Percentiles rank a stretch among this genome's conserved stretches.
Evolutionary conservation across 2,888 invertebrate genomes (phyloP).

Genomic region (Drosophila paracracens): DNA sequence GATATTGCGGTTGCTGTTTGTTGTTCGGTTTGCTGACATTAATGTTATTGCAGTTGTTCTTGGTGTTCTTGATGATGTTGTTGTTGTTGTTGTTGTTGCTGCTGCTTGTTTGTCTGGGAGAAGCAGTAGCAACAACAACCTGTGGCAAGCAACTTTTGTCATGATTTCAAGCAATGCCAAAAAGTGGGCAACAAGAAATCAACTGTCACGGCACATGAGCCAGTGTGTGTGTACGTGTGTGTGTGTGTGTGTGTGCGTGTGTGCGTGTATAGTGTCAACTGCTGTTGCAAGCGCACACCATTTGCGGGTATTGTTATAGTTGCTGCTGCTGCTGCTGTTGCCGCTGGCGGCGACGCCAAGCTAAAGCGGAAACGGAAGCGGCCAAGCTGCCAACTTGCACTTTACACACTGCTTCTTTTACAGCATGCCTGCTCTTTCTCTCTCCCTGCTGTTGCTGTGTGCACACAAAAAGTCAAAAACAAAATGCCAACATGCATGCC

Average conservation of each 20-base stretch:
- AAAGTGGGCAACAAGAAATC: slow-evolving; percentile 53
- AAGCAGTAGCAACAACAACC: slow-evolving; percentile 43
- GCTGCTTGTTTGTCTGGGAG: slow-evolving; percentile 16
- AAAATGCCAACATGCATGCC: slow-evolving; percentile 49
- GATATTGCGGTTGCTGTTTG: slow-evolving; percentile 42
- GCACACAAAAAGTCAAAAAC: slow-evolving; percentile 42
- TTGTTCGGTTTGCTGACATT: slow-evolving; percentile 36
- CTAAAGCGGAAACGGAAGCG: slow-evolving; percentile 68
- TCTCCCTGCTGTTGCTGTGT: not conserved
- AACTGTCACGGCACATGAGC: slow-evolving; percentile 27
- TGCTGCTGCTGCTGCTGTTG: slow-evolving; percentile 26
- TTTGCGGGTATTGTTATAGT: slow-evolving; percentile 32
- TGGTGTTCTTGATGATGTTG: slow-evolving; percentile 5
- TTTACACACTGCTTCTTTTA: slow-evolving; percentile 66
- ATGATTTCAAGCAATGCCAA: slow-evolving; percentile 58
- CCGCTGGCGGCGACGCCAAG: slow-evolving; percentile 56
- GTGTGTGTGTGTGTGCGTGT: slow-evolving; percentile 9
- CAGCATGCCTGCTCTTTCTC: slow-evolving; percentile 11
- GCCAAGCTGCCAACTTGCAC: slow-evolving; percentile 71
- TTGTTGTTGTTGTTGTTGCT: not conserved
- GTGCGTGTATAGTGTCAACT: slow-evolving; percentile 39
- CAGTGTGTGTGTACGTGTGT: slow-evolving; percentile 1
- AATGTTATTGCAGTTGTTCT: slow-evolving; percentile 41
- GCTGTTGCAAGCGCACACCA: slow-evolving; percentile 40
- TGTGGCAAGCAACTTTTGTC: slow-evolving; percentile 56